phyloP scores from a whole-genome alignment of 1,140 invertebrate genomes.

The Drosophila navojoa region DNA sequence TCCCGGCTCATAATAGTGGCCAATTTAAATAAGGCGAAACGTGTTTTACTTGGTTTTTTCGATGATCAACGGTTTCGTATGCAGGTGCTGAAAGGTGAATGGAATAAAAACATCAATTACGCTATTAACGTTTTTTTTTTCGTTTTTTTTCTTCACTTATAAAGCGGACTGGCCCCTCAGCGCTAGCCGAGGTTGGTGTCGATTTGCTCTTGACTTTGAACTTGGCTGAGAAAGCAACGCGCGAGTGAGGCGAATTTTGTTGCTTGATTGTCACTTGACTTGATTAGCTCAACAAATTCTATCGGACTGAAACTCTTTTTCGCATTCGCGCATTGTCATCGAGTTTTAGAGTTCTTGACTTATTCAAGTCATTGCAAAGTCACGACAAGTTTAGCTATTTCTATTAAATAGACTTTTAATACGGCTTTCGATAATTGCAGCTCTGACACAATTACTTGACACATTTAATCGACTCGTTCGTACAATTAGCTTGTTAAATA shows the following conservation, averaged over 20 bases:
- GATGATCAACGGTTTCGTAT: constrained; percentile 59
- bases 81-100: constrained; percentile 51
- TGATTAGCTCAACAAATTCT: constrained; percentile 1
- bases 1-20: constrained; percentile 23
- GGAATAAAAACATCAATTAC: constrained; percentile 45
- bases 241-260: background rate
- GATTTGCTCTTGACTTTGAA: constrained; percentile 44
- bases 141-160: background rate
- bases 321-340: constrained; percentile 18
- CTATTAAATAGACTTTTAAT: background rate
- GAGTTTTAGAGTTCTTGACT: background rate
- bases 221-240: constrained; percentile 11
- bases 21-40: constrained; percentile 40
- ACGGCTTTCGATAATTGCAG: too few relatives aligned
- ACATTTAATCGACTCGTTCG: too few relatives aligned
- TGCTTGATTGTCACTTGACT: background rate
- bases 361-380: constrained; percentile 18
- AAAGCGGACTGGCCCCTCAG: background rate
- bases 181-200: background rate
- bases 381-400: background rate
- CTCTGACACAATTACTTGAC: too few relatives aligned
- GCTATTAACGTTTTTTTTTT: constrained; percentile 1
- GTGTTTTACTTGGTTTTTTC: constrained; percentile 48
- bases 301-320: background rate
- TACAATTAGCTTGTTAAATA: too few relatives aligned